Conservation (phyloP, 2,113 vertebrate species). For the Charadrius vociferus region DNA sequence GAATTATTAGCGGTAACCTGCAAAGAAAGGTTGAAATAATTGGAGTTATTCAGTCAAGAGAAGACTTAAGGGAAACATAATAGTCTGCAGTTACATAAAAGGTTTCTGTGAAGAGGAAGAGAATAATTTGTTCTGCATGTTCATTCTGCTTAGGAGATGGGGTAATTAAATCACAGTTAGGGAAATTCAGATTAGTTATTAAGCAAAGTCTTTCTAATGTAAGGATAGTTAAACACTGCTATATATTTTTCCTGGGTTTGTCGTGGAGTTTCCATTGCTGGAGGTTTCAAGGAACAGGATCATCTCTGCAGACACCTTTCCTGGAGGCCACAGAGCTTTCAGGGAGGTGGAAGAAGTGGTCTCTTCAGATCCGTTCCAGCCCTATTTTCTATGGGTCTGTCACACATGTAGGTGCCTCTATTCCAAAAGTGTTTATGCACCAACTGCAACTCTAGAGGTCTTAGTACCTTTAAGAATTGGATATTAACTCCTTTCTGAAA, state of each 20-base stretch:
- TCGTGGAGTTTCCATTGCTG: background rate
- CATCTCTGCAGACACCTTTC: background rate
- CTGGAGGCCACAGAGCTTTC: background rate
- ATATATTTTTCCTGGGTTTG: background rate
- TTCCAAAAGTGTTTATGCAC: background rate
- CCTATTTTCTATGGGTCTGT: background rate
- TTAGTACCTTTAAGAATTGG: background rate
- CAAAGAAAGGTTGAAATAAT: background rate
- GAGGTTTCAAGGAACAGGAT: background rate
- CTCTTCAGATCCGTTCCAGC: background rate
- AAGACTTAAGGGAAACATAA: background rate
- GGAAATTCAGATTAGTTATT: conserved; percentile 11
- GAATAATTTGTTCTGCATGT: conserved; percentile 12
- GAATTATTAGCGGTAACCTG: background rate
- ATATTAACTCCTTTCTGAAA: background rate
- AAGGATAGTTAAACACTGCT: background rate
- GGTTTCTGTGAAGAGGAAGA: background rate
- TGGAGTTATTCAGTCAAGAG: background rate
- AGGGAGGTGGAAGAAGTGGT: background rate
- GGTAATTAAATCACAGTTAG: conserved; percentile 26
- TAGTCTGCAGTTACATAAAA: background rate
- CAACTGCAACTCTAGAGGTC: background rate
- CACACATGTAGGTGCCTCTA: fast-evolving
- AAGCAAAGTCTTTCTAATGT: background rate
- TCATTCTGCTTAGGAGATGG: background rate